Evolutionary conservation across 2,113 vertebrate genomes (phyloP).

Genomic region (Lontra canadensis): DNA sequence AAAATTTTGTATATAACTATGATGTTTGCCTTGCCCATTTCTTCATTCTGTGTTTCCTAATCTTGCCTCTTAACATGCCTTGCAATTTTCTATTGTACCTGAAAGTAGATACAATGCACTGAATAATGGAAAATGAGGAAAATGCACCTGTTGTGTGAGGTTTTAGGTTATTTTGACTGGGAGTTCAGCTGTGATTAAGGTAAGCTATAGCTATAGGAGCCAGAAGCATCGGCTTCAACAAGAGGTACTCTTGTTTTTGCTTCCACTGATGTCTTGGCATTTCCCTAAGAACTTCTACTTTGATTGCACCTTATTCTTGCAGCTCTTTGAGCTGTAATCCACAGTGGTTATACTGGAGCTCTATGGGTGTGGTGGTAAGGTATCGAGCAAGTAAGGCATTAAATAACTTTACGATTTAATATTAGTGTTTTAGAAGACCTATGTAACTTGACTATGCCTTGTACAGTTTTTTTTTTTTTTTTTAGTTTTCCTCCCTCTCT

Average conservation of each 20-base stretch:
- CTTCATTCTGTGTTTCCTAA: neutral
- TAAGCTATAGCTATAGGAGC: neutral
- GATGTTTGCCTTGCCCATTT: neutral
- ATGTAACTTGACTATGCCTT: neutral
- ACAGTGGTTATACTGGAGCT: neutral
- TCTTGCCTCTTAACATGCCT: neutral
- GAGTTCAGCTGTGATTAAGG: neutral
- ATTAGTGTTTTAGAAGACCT: neutral
- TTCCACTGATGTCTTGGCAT: neutral
- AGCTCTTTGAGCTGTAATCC: rapidly evolving
- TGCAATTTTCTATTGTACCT: neutral
- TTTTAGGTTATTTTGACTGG: neutral
- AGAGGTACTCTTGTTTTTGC: neutral
- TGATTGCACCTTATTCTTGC: neutral
- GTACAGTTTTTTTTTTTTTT: neutral
- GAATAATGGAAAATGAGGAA: neutral
- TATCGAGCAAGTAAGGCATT: neutral
- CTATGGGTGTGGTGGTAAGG: neutral
- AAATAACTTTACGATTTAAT: neutral
- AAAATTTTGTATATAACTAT: neutral
- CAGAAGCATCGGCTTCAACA: neutral
- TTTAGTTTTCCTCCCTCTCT: rapidly evolving
- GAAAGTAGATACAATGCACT: neutral
- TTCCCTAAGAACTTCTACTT: neutral
- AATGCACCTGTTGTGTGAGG: neutral